phyloP scores from a whole-genome alignment of 2,888 invertebrate genomes.

The Oligia fasciuncula region DNA sequence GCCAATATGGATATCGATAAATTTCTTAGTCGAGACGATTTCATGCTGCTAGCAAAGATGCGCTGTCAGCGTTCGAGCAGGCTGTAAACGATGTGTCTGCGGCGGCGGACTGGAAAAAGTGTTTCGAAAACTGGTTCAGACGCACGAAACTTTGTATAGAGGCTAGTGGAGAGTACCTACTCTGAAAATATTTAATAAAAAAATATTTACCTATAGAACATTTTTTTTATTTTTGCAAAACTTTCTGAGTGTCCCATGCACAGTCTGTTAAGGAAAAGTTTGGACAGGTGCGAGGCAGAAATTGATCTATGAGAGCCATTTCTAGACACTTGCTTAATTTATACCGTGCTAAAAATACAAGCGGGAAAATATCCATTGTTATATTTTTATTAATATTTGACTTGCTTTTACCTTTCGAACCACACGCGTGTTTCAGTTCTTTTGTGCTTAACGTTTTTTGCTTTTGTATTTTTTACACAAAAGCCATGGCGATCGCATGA shows the following conservation, averaged over 20 bases:
- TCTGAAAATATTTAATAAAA: too few relatives aligned
- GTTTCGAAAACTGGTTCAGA: too few relatives aligned
- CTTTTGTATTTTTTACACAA: not conserved
- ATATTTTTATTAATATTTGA: slow-evolving; percentile 41
- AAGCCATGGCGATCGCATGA: not conserved
- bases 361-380: slow-evolving; percentile 45
- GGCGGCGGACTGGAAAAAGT: too few relatives aligned
- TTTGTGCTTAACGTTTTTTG: slow-evolving; percentile 6
- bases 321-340: slow-evolving; percentile 48
- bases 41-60: too few relatives aligned
- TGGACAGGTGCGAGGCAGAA: slow-evolving; percentile 62
- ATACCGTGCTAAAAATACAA: slow-evolving; percentile 60
- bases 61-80: too few relatives aligned
- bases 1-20: slow-evolving; percentile 8
- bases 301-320: slow-evolving; percentile 59
- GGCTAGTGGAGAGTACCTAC: too few relatives aligned
- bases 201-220: too few relatives aligned
- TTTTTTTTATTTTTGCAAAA: too few relatives aligned
- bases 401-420: slow-evolving; percentile 11
- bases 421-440: slow-evolving; percentile 18
- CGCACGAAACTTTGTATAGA: too few relatives aligned
- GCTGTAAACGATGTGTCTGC: too few relatives aligned
- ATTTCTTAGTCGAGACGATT: not conserved
- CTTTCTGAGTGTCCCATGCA: not conserved
- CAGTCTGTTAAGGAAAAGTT: slow-evolving; percentile 55